These are phyloP conservation scores for Pachypanchax playfairii DNA, from an alignment of 2,113 vertebrate genomes.

Conservation along the genomic window DNA sequence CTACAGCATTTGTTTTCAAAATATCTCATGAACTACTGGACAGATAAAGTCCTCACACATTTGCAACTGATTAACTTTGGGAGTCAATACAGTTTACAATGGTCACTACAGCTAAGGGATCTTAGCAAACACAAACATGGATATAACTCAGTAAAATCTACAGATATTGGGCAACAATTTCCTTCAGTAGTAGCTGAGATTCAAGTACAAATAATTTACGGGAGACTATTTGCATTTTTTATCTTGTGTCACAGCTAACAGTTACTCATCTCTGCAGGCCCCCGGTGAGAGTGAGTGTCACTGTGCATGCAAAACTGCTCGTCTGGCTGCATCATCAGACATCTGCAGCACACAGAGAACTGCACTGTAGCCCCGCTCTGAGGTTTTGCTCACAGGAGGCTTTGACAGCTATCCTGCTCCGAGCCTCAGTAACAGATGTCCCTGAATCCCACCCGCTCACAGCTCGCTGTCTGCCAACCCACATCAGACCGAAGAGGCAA, in stretches of 20 bases:
- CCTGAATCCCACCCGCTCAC: conserved; percentile 55
- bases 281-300: neutral
- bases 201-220: neutral
- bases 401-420: conserved; percentile 39
- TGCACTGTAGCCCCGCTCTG: conserved; percentile 46
- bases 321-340: conserved; percentile 44
- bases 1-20: no score
- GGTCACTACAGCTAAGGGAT: no score
- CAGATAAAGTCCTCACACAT: no score
- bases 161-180: no score
- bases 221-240: neutral
- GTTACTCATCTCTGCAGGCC: conserved; percentile 5
- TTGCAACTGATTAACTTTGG: no score
- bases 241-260: neutral
- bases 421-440: conserved; percentile 64
- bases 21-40: no score
- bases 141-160: no score
- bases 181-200: no score
- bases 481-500: conserved; percentile 50
- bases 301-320: conserved; percentile 16
- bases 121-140: no score
- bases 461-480: conserved; percentile 56
- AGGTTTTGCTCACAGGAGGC: conserved; percentile 29
- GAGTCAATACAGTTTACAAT: no score
- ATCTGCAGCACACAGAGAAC: conserved; percentile 60